These are phyloP conservation scores for Drosophila elegans DNA, from an alignment of 1,140 invertebrate genomes.

Conservation along the genomic window DNA sequence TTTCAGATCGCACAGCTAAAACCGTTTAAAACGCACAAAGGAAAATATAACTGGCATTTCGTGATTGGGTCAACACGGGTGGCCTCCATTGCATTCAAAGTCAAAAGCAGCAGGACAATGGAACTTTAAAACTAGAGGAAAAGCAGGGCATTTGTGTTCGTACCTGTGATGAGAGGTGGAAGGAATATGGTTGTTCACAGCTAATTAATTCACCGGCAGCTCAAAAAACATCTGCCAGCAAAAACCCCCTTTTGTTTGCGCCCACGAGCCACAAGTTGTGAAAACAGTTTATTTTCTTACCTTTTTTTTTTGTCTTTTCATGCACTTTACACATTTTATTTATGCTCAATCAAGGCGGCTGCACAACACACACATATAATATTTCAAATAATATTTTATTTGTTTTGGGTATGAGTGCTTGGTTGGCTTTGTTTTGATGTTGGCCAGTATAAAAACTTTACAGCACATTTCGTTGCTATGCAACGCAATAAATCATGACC, in stretches of 20 bases:
- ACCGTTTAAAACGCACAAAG: no score
- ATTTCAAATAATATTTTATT: slow-evolving; percentile 58
- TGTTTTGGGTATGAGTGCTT: background rate
- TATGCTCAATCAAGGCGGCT: slow-evolving; percentile 15
- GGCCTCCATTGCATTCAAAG: background rate
- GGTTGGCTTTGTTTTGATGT: background rate
- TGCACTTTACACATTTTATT: slow-evolving; percentile 23
- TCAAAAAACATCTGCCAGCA: background rate
- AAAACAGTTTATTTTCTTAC: slow-evolving; percentile 3
- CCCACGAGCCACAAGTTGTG: background rate
- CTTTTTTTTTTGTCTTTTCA: background rate
- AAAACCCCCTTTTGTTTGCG: background rate
- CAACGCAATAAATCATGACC: slow-evolving; percentile 41
- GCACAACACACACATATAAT: slow-evolving; percentile 19
- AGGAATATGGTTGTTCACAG: background rate
- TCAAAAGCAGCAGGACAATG: background rate
- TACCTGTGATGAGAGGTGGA: background rate
- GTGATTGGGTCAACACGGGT: no score
- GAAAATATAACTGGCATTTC: no score
- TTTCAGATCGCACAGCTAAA: no score
- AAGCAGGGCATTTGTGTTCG: background rate
- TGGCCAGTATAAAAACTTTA: slow-evolving; percentile 10
- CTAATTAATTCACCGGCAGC: background rate
- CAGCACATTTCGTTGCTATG: slow-evolving; percentile 13
- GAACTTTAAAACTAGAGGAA: background rate